Evolutionary conservation across 2,113 vertebrate genomes (phyloP), one percentile per base, ranked within the genome.

Genomic region (Rousettus leschenaultii): DNA sequence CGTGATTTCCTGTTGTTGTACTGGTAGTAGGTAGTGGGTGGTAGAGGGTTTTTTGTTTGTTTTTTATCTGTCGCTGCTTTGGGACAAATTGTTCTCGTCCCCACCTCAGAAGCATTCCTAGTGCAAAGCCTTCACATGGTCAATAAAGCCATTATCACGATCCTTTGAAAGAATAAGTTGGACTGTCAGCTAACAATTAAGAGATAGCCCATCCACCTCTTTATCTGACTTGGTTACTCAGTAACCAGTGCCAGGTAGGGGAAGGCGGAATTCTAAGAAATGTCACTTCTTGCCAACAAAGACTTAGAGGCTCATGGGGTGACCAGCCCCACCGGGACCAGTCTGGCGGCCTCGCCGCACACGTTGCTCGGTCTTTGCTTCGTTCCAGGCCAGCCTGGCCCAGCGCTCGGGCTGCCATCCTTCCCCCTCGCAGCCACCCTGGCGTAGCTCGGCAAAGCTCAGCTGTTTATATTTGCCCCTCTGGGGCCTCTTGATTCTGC

Each of bases 51-150:
- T 48, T 33, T 70, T 74, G 33, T 63, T 87, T n/a, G 6, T n/a
- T 79, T 73, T 59, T 88, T 53, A 48, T 90, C 84, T 40, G 2
- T 38, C 63, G 53, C 40, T 84, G 13, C 35, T 80, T 86, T 70
- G 51, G 40, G 65, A 93, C 48, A 48, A 10, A 13, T 30, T 68
- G 65, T 89, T 88, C 73, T 59, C 70, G 82, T 48, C 53, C 74
- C 70, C 40, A 22, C 6, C 43, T 70, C 24, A 61, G 95, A 86
- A 82, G 79, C 75, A 59, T 71, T 95, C 82, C 88, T 75, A 68
- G 91, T 94, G 75, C 93, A 93, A 93, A 95, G 93, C 95, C 95
- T 97, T 94, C 68, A 66, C 28, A 4, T 66, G 45, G 26, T 86
- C 15, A 3, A 88, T 96, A 92, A 97, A 90, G 75, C 18, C 61